Base-by-base conservation (phyloP, 2,797 vertebrate species). In the Pygocentrus nattereri region DNA sequence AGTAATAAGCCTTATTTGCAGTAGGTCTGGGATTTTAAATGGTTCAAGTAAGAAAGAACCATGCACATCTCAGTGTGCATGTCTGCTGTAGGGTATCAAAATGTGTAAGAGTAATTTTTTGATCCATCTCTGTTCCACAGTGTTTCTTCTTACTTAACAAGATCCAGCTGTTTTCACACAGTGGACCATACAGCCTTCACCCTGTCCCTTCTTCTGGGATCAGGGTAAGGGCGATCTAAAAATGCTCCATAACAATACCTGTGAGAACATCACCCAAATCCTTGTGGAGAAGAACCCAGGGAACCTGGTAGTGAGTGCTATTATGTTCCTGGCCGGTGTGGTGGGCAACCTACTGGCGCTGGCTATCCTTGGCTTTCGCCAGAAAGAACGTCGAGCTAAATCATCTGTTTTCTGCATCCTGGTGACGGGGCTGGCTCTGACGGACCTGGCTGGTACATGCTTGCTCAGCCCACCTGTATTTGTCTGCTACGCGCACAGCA, bases 381-480 rank as follows among this genome's bases (percentile, higher is more conserved):
- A 93, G 77, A 93, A 91, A 74, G 93, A 95, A 15, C 91, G 90
- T 2, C 92, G 93, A 23, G 87, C 95, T 78, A 93, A 94, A 19
- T 94, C 96, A 0, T 97, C 96, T 0, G 92, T 96, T 58, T 98
- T 98, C 87, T 95, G 94, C 25, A 93, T 97, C 88, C 91, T 98
- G 86, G 97, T 97, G 85, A 97, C 96, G 0, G 96, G 97, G 0
- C 90, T 98, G 90, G 96, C 94, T 0, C 87, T 94, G 84, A 98
- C 97, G 0, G 97, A 98, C 90, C 93, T 98, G 81, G 91, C 96
- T 88, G 97, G 97, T 83, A 97, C 97, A 2, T 96, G 96, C 77
- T 89, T 96, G 86, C 93, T 97, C 83, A 97, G 97, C 85, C 97
- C 97, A 0, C 89, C 95, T 0, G 96, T 97, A 47, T 97, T 98